phyloP scores from a whole-genome alignment of 2,113 vertebrate species.

The Tyrannus savana region DNA sequence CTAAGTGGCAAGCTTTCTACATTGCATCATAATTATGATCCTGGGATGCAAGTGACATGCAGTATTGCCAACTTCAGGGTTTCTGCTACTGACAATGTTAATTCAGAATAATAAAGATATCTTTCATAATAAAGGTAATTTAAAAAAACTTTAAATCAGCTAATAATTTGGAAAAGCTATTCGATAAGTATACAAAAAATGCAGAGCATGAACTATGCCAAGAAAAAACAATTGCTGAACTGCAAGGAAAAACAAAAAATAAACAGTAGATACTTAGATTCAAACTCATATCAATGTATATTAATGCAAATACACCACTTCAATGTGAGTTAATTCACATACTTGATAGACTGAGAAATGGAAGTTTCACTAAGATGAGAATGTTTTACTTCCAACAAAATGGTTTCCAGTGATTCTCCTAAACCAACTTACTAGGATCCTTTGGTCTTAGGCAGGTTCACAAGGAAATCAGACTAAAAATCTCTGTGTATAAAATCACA shows the following conservation, averaged over 20 bases:
- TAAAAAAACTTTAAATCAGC: background rate
- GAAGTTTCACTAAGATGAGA: background rate
- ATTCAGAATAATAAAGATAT: background rate
- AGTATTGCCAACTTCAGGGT: background rate
- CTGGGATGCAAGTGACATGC: background rate
- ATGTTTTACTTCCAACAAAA: background rate
- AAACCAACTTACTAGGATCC: background rate
- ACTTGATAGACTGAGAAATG: background rate
- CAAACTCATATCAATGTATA: background rate
- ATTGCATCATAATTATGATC: background rate
- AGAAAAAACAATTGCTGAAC: background rate
- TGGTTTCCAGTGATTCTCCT: background rate
- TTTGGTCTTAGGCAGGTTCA: background rate
- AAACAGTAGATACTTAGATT: background rate
- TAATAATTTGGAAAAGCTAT: background rate
- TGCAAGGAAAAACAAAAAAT: background rate
- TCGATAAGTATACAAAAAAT: background rate
- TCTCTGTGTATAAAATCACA: accelerated
- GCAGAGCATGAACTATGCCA: background rate
- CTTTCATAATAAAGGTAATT: background rate
- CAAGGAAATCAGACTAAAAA: background rate
- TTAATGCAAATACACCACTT: background rate
- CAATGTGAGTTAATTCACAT: background rate
- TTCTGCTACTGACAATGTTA: background rate
- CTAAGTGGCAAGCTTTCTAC: background rate